Percentiles rank a stretch among this genome's conserved stretches.
Evolutionary conservation across 1,140 invertebrate species (phyloP).

Genomic region (Pogonus chalceus): DNA sequence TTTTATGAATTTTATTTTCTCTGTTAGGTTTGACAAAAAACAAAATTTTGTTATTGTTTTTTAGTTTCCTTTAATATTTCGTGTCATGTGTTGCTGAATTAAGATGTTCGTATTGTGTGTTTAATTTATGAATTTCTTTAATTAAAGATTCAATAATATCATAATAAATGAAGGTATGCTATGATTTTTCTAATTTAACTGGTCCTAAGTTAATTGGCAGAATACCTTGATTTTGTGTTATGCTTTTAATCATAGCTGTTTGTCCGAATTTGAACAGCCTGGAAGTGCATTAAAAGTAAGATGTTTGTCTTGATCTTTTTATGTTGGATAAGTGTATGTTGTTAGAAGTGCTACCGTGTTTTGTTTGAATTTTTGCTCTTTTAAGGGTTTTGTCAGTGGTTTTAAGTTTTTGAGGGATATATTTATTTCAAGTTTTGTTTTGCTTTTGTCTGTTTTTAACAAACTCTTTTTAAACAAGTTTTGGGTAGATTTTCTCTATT

Average conservation of each 20-base stretch:
- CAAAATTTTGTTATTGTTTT: background rate
- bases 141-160: background rate
- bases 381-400: no score
- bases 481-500: slow-evolving; percentile 1
- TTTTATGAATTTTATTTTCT: background rate
- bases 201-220: background rate
- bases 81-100: background rate
- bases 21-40: background rate
- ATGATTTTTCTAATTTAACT: background rate
- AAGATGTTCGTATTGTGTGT: no score
- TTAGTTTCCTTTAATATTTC: background rate
- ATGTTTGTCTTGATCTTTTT: background rate
- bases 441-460: slow-evolving; percentile 12
- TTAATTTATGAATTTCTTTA: no score
- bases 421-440: slow-evolving; percentile 9
- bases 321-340: background rate
- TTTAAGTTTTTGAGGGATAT: no score
- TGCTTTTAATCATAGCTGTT: background rate
- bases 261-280: background rate
- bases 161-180: background rate
- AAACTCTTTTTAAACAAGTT: slow-evolving; percentile 5
- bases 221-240: background rate
- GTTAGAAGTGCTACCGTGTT: background rate
- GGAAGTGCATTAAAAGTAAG: background rate
- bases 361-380: no score